Evolutionary conservation across 2,113 vertebrate genomes (phyloP).

Genomic region (Oophaga pumilio): DNA sequence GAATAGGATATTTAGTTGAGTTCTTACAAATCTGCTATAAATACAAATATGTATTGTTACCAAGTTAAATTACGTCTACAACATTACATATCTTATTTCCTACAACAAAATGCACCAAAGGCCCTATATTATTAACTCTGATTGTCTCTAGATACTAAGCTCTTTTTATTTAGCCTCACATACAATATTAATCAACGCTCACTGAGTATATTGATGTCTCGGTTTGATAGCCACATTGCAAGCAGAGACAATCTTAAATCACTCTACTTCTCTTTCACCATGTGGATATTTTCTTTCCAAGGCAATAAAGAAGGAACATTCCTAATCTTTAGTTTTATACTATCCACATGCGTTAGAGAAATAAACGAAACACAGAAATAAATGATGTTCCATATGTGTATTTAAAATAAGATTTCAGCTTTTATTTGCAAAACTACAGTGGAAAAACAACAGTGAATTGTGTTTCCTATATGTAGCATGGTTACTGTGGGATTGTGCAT

Average conservation of each 20-base stretch:
- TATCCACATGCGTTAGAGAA: neutral
- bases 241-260: slow-evolving; percentile 56
- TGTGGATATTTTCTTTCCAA: slow-evolving; percentile 26
- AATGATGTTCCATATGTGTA: neutral
- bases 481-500: too few species aligned
- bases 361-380: neutral
- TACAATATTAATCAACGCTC: slow-evolving; percentile 43
- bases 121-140: slow-evolving; percentile 1
- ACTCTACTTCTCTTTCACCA: neutral
- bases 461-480: too few species aligned
- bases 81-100: neutral
- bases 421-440: neutral
- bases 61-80: neutral
- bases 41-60: neutral
- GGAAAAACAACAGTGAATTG: neutral
- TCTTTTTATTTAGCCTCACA: slow-evolving; percentile 47
- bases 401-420: neutral
- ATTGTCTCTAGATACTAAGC: slow-evolving; percentile 35
- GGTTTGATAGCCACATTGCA: slow-evolving; percentile 54
- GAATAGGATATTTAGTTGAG: neutral
- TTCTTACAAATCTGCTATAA: neutral
- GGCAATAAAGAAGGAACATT: slow-evolving; percentile 24
- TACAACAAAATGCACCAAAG: neutral
- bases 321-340: neutral
- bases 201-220: slow-evolving; percentile 51